These are phyloP conservation scores for Oenanthe oenanthe DNA, from an alignment of 2,113 vertebrate genomes.

Conservation along the genomic window DNA sequence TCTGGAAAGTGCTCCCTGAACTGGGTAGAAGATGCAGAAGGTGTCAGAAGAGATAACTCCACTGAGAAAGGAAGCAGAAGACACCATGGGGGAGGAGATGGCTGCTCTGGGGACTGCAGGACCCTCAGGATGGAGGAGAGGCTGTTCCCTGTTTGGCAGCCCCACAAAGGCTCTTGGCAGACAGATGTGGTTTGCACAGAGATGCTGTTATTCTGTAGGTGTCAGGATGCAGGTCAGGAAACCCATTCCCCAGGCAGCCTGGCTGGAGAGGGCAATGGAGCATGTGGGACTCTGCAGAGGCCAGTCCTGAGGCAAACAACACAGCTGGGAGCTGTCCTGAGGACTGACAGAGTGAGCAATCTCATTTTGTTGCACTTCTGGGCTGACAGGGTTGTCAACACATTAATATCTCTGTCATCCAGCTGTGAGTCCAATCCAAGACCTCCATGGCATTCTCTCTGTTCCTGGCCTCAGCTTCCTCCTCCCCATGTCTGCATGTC, in stretches of 20 bases:
- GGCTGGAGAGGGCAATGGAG: neutral
- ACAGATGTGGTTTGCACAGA: neutral
- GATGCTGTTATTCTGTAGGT: neutral
- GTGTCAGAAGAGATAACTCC: neutral
- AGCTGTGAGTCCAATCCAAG: neutral
- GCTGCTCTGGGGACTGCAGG: neutral
- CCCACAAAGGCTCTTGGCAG: fast-evolving
- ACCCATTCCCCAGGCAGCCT: neutral
- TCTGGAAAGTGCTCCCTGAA: neutral
- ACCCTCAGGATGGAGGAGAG: neutral
- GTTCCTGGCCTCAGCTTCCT: neutral
- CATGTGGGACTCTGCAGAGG: neutral
- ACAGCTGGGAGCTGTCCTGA: neutral
- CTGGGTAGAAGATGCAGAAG: neutral
- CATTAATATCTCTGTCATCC: neutral
- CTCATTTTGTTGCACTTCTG: neutral
- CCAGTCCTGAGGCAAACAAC: neutral
- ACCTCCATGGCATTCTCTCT: neutral
- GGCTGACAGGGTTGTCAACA: neutral
- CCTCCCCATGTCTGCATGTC: neutral
- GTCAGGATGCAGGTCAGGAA: neutral
- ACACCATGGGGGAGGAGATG: neutral
- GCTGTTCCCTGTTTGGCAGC: neutral
- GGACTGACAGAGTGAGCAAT: neutral
- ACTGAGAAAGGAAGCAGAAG: neutral